Evolutionary conservation across 2,888 invertebrate species (phyloP), one percentile per base, ranked within the genome.

Genomic region (Agrilus mali): DNA sequence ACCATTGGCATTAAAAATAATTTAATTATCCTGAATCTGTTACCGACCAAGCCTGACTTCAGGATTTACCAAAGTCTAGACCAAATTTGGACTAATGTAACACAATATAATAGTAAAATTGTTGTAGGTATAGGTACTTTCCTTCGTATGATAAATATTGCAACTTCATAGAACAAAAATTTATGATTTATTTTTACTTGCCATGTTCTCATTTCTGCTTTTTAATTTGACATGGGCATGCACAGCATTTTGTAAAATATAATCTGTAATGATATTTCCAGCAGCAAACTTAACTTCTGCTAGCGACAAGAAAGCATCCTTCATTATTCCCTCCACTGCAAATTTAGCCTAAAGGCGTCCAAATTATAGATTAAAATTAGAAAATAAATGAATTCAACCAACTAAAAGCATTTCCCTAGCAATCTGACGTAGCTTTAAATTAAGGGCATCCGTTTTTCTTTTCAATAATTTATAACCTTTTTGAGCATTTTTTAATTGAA

Each of bases 221-320:
- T 89, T 80, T 49, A 90, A 92, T 73, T 97, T 97, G 53, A 96
- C 90, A 68, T 97, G 96, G 42, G 98, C 96, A 66, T 95, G 96
- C 42, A 89, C 93, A 12, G 98, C 97, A 63, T 97, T 97, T 67
- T 98, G 97, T 41, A 98, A 71, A 16, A 98, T 95, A 49, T 93
- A 90, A 67, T 97, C 96, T 66, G 95, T 96, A 66, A 98, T n/a
- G n/a, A n/a, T 94, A 59, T 98, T 97, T 47, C 97, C 97, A 17
- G 92, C 90, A 1, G 96, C 87, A 68, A 98, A 98, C 69, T 98
- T 98, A 6, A 96, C 97, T 69, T 98, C 97, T 1, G 97, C 96
- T 50, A 98, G 67, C 2, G 97, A 97, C 68, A 98, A 97, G 1
- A 96, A 90, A 40, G 98, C 97, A 65, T 96, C 95, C 69, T 97